Percentiles rank a stretch among this genome's conserved stretches.
Evolutionary conservation across 2,797 vertebrate genomes (phyloP).

Genomic region (Paguma larvata): DNA sequence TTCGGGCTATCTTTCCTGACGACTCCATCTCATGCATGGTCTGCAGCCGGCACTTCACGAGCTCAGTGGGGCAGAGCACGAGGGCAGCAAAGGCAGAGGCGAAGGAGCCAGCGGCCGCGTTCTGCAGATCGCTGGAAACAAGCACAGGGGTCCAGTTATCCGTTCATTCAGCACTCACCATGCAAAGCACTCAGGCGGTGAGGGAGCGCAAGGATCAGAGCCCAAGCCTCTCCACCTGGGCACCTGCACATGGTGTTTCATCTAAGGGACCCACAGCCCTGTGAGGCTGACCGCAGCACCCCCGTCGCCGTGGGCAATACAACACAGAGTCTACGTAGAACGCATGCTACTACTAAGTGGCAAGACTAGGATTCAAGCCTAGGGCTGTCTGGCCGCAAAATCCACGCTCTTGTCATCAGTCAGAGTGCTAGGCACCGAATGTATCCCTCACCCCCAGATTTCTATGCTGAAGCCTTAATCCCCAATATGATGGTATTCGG

Average conservation of each 20-base stretch:
- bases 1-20: slow-evolving; percentile 93
- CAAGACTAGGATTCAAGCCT: background rate
- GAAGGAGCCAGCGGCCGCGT: slow-evolving; percentile 95
- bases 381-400: background rate
- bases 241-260: fast-evolving
- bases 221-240: no score
- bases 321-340: background rate
- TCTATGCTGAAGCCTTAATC: background rate
- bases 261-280: background rate
- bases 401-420: background rate
- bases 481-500: background rate
- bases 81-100: slow-evolving; percentile 97
- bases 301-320: background rate
- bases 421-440: background rate
- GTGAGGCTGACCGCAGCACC: background rate
- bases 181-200: fast-evolving
- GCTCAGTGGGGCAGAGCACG: slow-evolving; percentile 97
- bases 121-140: slow-evolving; percentile 94
- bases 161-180: background rate
- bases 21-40: slow-evolving; percentile 97
- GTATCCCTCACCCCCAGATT: background rate
- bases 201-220: background rate
- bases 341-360: background rate
- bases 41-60: slow-evolving; percentile 98
- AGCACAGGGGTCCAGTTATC: background rate